Evolutionary conservation across 1,140 invertebrate genomes (phyloP).

Genomic region (Oryzaephilus surinamensis): DNA sequence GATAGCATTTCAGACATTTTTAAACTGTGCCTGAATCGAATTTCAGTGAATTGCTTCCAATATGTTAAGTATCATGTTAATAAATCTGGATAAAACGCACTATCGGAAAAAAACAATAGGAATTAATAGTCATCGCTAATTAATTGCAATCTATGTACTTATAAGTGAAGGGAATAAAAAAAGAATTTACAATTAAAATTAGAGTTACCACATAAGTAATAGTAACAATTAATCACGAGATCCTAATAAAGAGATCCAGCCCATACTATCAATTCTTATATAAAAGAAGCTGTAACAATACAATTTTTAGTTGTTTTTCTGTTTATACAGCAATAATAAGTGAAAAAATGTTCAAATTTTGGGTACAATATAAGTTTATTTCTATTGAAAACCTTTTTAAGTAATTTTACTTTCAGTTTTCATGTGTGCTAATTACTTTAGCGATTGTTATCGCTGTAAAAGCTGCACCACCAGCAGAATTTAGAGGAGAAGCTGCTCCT

Average conservation of each 20-base stretch:
- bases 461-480: background rate
- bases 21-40: no score
- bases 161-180: slow-evolving; percentile 10
- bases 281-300: background rate
- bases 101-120: no score
- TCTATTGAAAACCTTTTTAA: background rate
- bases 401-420: background rate
- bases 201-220: slow-evolving; percentile 1
- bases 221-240: slow-evolving; percentile 2
- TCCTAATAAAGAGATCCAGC: slow-evolving; percentile 9
- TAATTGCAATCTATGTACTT: no score
- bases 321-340: background rate
- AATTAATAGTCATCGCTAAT: no score
- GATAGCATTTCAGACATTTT: no score
- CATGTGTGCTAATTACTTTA: no score
- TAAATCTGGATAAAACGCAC: no score
- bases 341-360: background rate
- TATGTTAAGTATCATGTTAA: no score
- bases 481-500: background rate
- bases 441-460: background rate
- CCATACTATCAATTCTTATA: slow-evolving; percentile 6
- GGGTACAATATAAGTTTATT: background rate
- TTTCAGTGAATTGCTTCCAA: no score
- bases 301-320: background rate
- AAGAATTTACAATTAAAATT: slow-evolving; percentile 9